Percentiles rank a stretch among this genome's conserved stretches.
These are phyloP conservation scores for Aplysina aerophoba DNA, from an alignment of 37 sponge, comb jelly and placozoan genomes.

Conservation along the genomic window DNA sequence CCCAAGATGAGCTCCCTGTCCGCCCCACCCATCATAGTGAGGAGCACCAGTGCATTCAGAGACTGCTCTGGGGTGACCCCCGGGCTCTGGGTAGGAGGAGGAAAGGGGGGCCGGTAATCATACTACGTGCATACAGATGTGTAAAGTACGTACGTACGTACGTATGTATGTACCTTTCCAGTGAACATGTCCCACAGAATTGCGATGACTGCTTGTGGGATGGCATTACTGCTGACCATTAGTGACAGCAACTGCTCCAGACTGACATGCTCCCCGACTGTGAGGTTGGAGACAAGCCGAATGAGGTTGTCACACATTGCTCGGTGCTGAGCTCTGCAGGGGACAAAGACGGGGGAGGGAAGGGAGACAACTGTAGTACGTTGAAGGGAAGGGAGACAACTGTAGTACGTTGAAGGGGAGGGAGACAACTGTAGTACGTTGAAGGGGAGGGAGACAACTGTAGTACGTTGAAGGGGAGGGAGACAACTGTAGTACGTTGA, in stretches of 20 bases:
- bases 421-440: too few species aligned
- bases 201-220: conserved; percentile 52
- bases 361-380: too few species aligned
- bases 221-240: conserved; percentile 50
- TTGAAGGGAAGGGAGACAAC: too few species aligned
- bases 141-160: conserved; percentile 3
- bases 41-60: conserved; percentile 35
- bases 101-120: background rate
- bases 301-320: conserved; percentile 56
- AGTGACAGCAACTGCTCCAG: conserved; percentile 74
- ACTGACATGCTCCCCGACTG: conserved; percentile 68
- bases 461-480: too few species aligned
- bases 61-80: background rate
- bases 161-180: background rate
- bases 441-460: too few species aligned
- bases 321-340: conserved; percentile 13
- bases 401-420: too few species aligned
- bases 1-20: conserved; percentile 20
- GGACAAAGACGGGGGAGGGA: background rate
- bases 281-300: conserved; percentile 40
- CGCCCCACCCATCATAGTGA: conserved; percentile 50
- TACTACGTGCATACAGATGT: too few species aligned
- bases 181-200: conserved; percentile 58
- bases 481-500: too few species aligned
- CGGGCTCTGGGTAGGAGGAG: background rate